Evolutionary conservation across 2,797 vertebrate species (phyloP).

Genomic region (Danio aesculapii): DNA sequence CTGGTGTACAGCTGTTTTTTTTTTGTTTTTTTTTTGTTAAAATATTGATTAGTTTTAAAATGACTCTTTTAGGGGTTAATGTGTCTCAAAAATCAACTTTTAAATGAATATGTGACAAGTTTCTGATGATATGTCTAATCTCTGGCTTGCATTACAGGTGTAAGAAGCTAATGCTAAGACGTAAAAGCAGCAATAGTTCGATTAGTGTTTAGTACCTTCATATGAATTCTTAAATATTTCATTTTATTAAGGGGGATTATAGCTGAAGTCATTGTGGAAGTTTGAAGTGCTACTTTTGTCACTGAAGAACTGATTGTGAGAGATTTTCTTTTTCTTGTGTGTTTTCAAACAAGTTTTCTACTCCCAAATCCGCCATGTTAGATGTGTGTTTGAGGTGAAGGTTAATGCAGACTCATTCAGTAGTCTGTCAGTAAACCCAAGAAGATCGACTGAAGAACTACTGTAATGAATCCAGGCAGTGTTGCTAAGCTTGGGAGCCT

Average conservation of each 20-base stretch:
- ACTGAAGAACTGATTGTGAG: constrained; percentile 7
- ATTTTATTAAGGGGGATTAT: background rate
- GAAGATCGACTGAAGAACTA: constrained; percentile 4
- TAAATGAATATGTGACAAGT: background rate
- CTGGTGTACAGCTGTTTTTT: constrained; percentile 13
- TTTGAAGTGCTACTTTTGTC: constrained; percentile 3
- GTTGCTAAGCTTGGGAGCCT: constrained; percentile 7
- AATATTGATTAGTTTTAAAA: background rate
- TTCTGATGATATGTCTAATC: background rate
- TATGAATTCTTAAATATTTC: background rate
- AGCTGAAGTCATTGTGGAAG: background rate
- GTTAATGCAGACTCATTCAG: background rate
- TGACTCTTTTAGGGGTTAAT: background rate
- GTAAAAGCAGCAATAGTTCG: constrained; percentile 11
- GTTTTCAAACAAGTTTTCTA: background rate
- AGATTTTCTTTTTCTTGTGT: background rate
- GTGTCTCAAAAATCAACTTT: background rate
- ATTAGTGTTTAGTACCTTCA: background rate
- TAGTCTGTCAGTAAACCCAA: background rate
- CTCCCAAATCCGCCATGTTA: background rate
- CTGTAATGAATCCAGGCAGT: background rate
- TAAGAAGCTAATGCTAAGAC: background rate
- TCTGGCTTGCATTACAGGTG: constrained; percentile 6
- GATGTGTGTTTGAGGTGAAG: background rate
- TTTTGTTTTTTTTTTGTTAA: background rate